Evolutionary conservation across 2,888 invertebrate species (phyloP).

Genomic region (Myathropa florea): DNA sequence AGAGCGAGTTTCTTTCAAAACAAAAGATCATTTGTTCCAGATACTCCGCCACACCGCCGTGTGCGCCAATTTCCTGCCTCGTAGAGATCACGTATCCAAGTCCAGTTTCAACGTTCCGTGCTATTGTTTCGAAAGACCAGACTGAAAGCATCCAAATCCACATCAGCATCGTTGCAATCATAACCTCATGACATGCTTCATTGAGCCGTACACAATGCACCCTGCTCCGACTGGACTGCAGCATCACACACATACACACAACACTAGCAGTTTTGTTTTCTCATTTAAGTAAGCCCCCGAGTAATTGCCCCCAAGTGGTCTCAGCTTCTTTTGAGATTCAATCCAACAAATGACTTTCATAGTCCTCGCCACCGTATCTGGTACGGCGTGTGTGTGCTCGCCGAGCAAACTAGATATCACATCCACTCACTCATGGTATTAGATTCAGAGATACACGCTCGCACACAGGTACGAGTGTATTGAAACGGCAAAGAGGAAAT

Average conservation of each 20-base stretch:
- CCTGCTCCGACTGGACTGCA: background rate
- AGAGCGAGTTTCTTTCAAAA: constrained; percentile 6
- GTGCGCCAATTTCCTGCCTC: constrained; percentile 36
- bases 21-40: constrained; percentile 44
- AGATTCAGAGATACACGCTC: constrained; percentile 41
- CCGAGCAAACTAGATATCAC: constrained; percentile 46
- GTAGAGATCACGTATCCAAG: constrained; percentile 56
- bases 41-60: background rate
- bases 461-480: background rate
- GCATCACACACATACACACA: background rate
- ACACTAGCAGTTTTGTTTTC: background rate
- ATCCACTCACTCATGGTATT: constrained; percentile 50
- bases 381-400: constrained; percentile 1
- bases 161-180: constrained; percentile 52
- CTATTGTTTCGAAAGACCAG: constrained; percentile 30
- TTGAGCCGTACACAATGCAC: constrained; percentile 47
- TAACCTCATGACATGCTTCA: constrained; percentile 65
- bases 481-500: constrained; percentile 38
- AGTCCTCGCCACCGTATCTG: constrained; percentile 39
- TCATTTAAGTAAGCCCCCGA: background rate
- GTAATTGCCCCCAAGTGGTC: constrained; percentile 31
- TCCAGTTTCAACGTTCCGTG: constrained; percentile 44
- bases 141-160: constrained; percentile 22
- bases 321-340: constrained; percentile 10
- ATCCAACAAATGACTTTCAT: constrained; percentile 50